phyloP scores from a whole-genome alignment of 2,888 invertebrate species.

The Neuroscelio doddi region DNA sequence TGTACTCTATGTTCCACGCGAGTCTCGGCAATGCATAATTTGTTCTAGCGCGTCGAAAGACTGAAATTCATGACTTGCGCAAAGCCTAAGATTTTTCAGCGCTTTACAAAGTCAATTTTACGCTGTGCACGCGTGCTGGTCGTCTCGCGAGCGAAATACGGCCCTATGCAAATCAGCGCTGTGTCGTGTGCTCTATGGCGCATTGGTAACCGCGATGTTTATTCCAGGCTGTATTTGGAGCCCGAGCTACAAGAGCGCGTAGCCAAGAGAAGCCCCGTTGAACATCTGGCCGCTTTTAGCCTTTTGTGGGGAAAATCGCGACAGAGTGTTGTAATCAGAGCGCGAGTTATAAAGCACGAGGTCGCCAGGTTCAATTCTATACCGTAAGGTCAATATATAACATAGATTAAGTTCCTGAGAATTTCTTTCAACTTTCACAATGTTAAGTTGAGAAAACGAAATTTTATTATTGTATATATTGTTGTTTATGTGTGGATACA shows the following conservation, averaged over 20 bases:
- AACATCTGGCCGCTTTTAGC: conserved; percentile 49
- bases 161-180: conserved; percentile 42
- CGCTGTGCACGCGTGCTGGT: conserved; percentile 22
- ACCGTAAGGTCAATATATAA: conserved; percentile 10
- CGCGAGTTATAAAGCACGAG: conserved; percentile 35
- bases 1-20: neutral
- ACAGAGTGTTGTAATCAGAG: conserved; percentile 43
- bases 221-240: conserved; percentile 45
- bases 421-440: too few relatives aligned
- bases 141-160: conserved; percentile 39
- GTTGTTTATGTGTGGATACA: too few relatives aligned
- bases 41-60: conserved; percentile 7
- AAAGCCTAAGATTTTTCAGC: conserved; percentile 13
- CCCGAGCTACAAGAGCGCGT: conserved; percentile 28
- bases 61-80: conserved; percentile 15
- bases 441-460: too few relatives aligned
- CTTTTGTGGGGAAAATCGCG: conserved; percentile 43
- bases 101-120: conserved; percentile 37
- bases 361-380: conserved; percentile 25
- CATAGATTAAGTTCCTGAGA: too few relatives aligned
- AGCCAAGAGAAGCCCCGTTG: conserved; percentile 19
- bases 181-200: conserved; percentile 39
- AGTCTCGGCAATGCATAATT: conserved; percentile 9
- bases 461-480: too few relatives aligned
- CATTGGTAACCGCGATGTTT: conserved; percentile 40